phyloP scores from a whole-genome alignment of 2,797 vertebrate genomes.

The Sebastiscus tertius region DNA sequence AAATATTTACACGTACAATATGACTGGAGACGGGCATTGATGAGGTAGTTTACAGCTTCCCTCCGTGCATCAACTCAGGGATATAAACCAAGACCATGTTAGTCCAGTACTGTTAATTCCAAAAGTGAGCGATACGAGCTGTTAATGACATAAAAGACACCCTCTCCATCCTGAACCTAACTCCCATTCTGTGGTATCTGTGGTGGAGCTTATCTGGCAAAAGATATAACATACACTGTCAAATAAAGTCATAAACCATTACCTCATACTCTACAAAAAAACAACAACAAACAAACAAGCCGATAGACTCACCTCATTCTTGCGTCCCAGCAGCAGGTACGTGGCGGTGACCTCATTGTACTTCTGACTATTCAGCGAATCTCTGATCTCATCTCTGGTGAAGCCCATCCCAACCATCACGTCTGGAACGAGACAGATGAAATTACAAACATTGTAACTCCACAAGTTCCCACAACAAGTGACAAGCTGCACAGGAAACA shows the following conservation, averaged over 20 bases:
- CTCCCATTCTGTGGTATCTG: too few relatives aligned
- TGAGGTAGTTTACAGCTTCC: neutral
- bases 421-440: conserved; percentile 73
- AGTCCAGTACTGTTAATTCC: neutral
- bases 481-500: neutral
- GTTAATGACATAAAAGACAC: neutral
- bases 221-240: neutral
- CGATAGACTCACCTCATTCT: conserved; percentile 84
- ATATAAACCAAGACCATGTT: neutral
- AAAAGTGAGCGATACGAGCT: neutral
- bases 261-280: neutral
- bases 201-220: neutral
- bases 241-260: neutral
- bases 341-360: conserved; percentile 95
- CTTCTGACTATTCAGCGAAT: conserved; percentile 88
- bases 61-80: too few relatives aligned
- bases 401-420: conserved; percentile 97
- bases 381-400: conserved; percentile 89
- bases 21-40: neutral
- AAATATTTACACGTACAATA: neutral
- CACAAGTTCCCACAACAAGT: neutral
- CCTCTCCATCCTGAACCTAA: neutral
- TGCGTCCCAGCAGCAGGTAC: conserved; percentile 93
- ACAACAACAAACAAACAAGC: neutral
- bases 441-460: neutral